These are phyloP conservation scores for Chloroclysta siterata DNA, from an alignment of 2,888 invertebrate genomes.

Conservation along the genomic window DNA sequence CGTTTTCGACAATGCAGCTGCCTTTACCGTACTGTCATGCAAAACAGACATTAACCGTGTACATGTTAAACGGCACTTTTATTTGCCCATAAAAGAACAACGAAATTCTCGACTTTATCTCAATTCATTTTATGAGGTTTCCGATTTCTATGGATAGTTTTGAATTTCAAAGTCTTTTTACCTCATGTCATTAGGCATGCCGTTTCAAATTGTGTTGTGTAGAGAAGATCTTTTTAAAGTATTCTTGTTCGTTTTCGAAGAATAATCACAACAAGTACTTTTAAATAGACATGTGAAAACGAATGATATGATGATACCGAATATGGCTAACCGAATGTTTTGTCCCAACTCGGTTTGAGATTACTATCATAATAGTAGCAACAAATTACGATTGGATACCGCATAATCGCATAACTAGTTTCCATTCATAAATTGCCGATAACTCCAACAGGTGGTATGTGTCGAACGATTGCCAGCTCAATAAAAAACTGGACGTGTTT, in stretches of 20 bases:
- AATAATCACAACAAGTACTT: no score
- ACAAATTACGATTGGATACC: conserved; percentile 29
- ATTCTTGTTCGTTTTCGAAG: no score
- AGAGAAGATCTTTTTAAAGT: no score
- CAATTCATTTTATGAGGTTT: no score
- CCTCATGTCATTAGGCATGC: no score
- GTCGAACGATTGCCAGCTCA: conserved; percentile 9
- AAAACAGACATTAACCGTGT: not conserved
- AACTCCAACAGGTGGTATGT: conserved; percentile 30
- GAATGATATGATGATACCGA: not conserved
- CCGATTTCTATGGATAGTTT: no score
- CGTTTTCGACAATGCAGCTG: not conserved
- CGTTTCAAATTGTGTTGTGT: no score
- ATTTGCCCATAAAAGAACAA: not conserved
- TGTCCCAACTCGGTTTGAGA: conserved; percentile 25
- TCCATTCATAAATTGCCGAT: conserved; percentile 32
- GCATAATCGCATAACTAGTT: conserved; percentile 31
- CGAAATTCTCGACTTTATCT: no score
- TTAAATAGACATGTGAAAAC: no score
- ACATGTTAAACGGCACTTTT: not conserved
- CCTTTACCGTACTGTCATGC: not conserved
- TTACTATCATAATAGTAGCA: conserved; percentile 26
- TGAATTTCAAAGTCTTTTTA: no score
- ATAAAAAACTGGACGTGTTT: conserved; percentile 24
- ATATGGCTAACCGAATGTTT: conserved; percentile 3